Percentiles rank a stretch among this genome's conserved stretches.
These are phyloP conservation scores for Gymnarchus niloticus DNA, from an alignment of 2,113 vertebrate genomes.

Conservation along the genomic window DNA sequence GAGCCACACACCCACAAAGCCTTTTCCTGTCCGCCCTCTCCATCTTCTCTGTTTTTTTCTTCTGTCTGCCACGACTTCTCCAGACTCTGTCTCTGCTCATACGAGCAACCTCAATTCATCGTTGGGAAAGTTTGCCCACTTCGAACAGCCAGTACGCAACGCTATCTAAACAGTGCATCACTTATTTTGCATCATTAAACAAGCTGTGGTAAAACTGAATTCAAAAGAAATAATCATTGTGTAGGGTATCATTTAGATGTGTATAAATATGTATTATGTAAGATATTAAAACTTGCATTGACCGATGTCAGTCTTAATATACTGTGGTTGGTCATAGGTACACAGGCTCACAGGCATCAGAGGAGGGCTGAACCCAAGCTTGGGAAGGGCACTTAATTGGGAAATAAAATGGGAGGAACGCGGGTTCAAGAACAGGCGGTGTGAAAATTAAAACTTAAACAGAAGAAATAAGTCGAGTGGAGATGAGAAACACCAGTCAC, in stretches of 20 bases:
- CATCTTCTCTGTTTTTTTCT: background rate
- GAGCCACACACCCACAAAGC: no score
- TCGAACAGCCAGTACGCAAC: background rate
- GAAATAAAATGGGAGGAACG: no score
- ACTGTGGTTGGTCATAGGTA: no score
- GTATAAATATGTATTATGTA: no score
- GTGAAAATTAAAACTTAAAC: no score
- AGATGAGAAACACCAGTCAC: no score
- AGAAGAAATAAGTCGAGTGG: no score
- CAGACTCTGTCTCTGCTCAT: background rate
- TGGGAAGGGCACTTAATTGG: no score
- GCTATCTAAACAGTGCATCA: background rate
- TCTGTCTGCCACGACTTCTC: background rate
- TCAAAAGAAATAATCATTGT: background rate
- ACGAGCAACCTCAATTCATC: background rate
- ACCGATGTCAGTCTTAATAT: no score
- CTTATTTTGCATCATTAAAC: background rate
- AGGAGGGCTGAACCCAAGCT: background rate
- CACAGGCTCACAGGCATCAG: background rate
- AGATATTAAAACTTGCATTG: no score
- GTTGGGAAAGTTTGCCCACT: background rate
- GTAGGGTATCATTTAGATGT: background rate
- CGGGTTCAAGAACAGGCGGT: no score
- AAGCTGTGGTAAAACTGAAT: background rate
- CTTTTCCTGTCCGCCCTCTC: no score